Base-by-base conservation (phyloP, 2,888 invertebrate genomes). In the Dryococelus australis region DNA sequence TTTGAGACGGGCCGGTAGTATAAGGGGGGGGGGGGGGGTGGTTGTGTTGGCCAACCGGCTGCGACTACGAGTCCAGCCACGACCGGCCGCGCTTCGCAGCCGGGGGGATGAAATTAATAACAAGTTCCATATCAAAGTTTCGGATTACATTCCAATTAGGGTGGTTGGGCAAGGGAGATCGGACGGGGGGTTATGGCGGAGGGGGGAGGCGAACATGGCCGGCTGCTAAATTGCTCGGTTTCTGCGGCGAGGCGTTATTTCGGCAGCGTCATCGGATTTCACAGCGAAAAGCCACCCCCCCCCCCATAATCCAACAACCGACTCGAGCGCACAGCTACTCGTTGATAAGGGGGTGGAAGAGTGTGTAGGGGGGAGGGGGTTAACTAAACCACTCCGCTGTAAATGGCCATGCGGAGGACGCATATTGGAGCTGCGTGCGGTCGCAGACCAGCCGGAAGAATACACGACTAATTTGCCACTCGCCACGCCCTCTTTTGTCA, bases 61-160 rank as follows among this genome's bases (percentile, higher is more conserved):
- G 47, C 47, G 12, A 47, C 47, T 47, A 12, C 47, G 9, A 12
- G 47, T 47, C 47, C 9, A 6, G 47, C n/a, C 47, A 12, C 47
- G 12, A 47, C 12, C 65, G 24, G 10, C 65, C 65, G 6, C 65
- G 65, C 10, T 24, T 13, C 20, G 65, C 65, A 65, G 20, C 65
- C 5, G 65, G 65, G 65, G 24, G 65, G 47, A 47, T 65, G 65
- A 24, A 65, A 65, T 65, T 65, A 65, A 65, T 65, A 65, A 65
- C 65, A 65, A 65, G 65, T 65, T 65, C 65, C 65, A 65, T 65
- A 65, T 65, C 65, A 65, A 65, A 65, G 65, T 65, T 20, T 65
- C 65, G 65, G 65, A 65, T 65, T 65, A 65, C 65, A 65, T 65
- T 65, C 65, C 65, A 65, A 65, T 65, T 65, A 65, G 65, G 65